Evolutionary conservation across 2,113 vertebrate genomes (phyloP), one percentile per base, ranked within the genome.

Genomic region (Martes martes): DNA sequence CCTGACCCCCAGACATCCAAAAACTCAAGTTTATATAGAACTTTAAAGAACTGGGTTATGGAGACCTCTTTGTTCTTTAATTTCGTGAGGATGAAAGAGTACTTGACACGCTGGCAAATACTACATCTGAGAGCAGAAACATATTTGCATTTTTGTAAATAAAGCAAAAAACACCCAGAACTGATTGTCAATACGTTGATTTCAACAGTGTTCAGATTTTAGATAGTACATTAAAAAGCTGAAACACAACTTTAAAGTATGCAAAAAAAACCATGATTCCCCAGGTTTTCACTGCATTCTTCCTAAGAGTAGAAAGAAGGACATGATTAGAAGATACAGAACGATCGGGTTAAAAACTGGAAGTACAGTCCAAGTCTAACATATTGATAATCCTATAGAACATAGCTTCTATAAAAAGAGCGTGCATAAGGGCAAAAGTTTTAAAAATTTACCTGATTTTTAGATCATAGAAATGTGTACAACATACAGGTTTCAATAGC

Each of bases 71-170:
- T 82, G 31, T 8, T 24, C 80, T 89, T 59, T 63, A 91, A 61
- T 83, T 88, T 39, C 26, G 11, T 26, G 6, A 91, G 42, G 5
- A 85, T 31, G 50, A 92, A 69, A 82, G 71, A 59, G 24, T 69
- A 63, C 9, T 71, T 95, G 45, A n/a, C 28, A 84, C 15, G 47
- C 15, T 93, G 76, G 55, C 69, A 82, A 82, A 15, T 23, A 63
- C 21, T 57, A 19, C 42, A 84, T 61, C 33, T 63, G 33, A 76
- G 15, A 86, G 15, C 16, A 94, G 73, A 97, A 93, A 28, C 18
- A 57, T 69, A 69, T 85, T 85, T 96, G 63, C 47, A 84, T 73
- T 97, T 97, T 97, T 74, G 26, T 39, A 95, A 95, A 96, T 16
- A 90, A 95, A 82, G n/a, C 52, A 83, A 33, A 78, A 76, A 86